phyloP scores from a whole-genome alignment of 2,888 invertebrate genomes.

The Rhorus exstirpatorius region DNA sequence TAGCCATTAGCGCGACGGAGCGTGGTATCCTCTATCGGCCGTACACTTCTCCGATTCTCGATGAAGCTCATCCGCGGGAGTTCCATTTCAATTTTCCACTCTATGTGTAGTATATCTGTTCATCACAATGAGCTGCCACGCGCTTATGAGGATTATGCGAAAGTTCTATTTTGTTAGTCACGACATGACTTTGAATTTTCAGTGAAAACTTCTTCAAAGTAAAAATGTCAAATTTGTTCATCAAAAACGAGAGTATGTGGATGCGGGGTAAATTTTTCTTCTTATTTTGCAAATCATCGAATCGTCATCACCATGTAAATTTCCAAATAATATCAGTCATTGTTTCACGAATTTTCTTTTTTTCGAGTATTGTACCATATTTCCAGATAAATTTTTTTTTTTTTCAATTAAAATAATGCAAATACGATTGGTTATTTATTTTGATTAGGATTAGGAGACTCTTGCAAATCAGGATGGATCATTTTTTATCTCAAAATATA shows the following conservation, averaged over 20 bases:
- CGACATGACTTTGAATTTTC: conserved; percentile 1
- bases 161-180: conserved; percentile 12
- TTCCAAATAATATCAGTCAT: no score
- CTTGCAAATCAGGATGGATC: no score
- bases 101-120: not conserved
- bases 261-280: no score
- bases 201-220: not conserved
- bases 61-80: conserved; percentile 2
- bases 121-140: conserved; percentile 16
- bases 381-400: no score
- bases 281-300: no score
- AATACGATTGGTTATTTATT: no score
- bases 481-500: no score
- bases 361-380: not conserved
- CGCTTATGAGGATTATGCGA: conserved; percentile 35
- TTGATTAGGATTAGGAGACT: no score
- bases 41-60: conserved; percentile 42
- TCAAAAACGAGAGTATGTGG: not conserved
- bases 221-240: not conserved
- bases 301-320: not conserved
- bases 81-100: conserved; percentile 21
- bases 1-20: conserved; percentile 53
- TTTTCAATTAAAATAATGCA: no score
- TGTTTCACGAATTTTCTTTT: no score
- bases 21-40: conserved; percentile 32